Conservation (phyloP, 2,888 invertebrate genomes). For the Metalampra italica region DNA sequence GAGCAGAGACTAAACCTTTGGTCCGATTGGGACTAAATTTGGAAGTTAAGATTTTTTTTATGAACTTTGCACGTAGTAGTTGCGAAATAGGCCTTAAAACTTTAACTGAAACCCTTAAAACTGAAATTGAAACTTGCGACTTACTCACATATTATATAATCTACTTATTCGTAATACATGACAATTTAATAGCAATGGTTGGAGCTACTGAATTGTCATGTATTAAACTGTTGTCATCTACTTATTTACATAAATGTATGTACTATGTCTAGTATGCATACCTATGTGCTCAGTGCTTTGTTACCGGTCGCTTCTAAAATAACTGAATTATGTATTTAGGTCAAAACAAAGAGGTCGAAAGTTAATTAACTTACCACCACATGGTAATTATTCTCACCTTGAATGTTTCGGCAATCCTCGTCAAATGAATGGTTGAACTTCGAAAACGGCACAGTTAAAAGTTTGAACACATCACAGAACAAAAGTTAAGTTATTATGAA, state of each 20-base stretch:
- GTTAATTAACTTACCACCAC: not conserved
- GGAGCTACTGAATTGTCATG: too few relatives aligned
- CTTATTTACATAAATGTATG: not conserved
- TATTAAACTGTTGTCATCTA: not conserved
- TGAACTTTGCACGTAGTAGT: too few relatives aligned
- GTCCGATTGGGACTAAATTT: too few relatives aligned
- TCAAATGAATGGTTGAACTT: slow-evolving; percentile 39
- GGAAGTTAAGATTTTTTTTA: too few relatives aligned
- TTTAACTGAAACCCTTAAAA: too few relatives aligned
- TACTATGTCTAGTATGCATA: too few relatives aligned
- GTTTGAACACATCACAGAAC: slow-evolving; percentile 35
- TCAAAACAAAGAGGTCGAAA: slow-evolving; percentile 4
- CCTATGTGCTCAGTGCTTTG: not conserved
- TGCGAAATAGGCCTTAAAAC: too few relatives aligned
- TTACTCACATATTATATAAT: too few relatives aligned
- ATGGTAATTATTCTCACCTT: slow-evolving; percentile 46
- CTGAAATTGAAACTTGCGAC: too few relatives aligned
- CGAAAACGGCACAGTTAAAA: slow-evolving; percentile 39
- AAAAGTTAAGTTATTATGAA: slow-evolving; percentile 24
- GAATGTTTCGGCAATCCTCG: slow-evolving; percentile 68
- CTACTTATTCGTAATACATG: too few relatives aligned
- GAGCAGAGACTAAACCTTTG: too few relatives aligned
- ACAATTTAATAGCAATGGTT: too few relatives aligned
- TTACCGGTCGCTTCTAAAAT: not conserved
- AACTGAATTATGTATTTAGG: slow-evolving; percentile 7